These are phyloP conservation scores for Cryptoblepharus egeriae DNA, from an alignment of 2,797 vertebrate genomes.

Conservation along the genomic window DNA sequence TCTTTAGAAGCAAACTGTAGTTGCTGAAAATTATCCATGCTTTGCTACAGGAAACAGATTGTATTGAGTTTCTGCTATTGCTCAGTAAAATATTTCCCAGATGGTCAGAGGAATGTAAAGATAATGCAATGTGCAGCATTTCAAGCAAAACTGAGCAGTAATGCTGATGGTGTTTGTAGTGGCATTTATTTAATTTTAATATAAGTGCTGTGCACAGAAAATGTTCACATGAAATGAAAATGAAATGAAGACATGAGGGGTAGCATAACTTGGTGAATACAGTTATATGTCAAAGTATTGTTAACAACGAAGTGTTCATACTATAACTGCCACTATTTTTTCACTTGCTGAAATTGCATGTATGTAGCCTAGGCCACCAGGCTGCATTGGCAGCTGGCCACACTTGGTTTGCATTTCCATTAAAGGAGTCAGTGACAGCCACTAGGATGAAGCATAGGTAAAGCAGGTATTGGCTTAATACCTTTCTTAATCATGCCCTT, in stretches of 20 bases:
- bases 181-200: background rate
- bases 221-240: background rate
- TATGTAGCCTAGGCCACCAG: background rate
- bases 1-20: background rate
- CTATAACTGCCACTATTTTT: background rate
- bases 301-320: background rate
- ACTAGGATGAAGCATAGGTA: background rate
- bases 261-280: background rate
- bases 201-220: background rate
- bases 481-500: too few relatives aligned
- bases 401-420: background rate
- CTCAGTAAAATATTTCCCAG: background rate
- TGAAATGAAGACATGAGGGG: background rate
- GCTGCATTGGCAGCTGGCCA: too few relatives aligned
- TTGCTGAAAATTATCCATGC: background rate
- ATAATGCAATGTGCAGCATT: background rate
- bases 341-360: background rate
- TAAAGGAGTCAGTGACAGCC: background rate
- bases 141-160: background rate
- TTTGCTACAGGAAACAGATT: background rate
- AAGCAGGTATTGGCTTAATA: too few relatives aligned
- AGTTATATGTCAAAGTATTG: background rate
- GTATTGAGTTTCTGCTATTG: background rate
- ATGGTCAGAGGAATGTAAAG: background rate
- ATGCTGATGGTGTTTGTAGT: background rate